Evolutionary conservation across 2,797 vertebrate species (phyloP).

Genomic region (Sparus aurata): DNA sequence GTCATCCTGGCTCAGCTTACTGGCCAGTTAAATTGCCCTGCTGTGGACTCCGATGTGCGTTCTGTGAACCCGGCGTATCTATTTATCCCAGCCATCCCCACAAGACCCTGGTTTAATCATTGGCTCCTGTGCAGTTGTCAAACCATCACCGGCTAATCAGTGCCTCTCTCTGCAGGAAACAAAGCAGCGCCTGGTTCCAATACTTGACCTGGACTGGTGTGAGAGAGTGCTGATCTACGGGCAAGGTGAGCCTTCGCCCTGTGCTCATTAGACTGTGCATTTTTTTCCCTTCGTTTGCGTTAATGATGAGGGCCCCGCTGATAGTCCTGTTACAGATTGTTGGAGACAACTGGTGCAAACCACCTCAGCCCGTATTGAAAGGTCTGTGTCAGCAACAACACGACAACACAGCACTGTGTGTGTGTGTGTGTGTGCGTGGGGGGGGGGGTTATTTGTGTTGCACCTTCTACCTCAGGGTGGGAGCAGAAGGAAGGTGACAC

Average conservation of each 20-base stretch:
- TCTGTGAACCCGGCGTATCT: conserved; percentile 56
- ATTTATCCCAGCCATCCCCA: conserved; percentile 48
- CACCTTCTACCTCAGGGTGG: conserved; percentile 59
- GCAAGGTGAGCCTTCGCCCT: conserved; percentile 39
- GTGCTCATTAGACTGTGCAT: conserved; percentile 47
- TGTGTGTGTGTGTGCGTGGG: conserved; percentile 12
- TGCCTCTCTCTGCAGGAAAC: conserved; percentile 40
- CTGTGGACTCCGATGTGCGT: conserved; percentile 35
- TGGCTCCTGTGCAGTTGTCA: conserved; percentile 58
- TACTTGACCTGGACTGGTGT: conserved; percentile 45
- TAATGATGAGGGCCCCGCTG: conserved; percentile 48
- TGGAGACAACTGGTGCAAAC: conserved; percentile 63
- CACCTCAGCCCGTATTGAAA: conserved; percentile 55
- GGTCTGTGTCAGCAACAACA: conserved; percentile 62
- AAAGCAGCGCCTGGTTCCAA: conserved; percentile 31
- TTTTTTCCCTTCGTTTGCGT: conserved; percentile 4
- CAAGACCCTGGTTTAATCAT: conserved; percentile 66
- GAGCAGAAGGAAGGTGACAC: conserved; percentile 71
- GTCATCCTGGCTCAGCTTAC: conserved; percentile 75
- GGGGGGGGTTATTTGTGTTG: conserved; percentile 10
- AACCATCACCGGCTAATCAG: conserved; percentile 59
- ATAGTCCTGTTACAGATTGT: conserved; percentile 66
- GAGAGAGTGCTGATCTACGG: conserved; percentile 35
- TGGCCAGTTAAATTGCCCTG: conserved; percentile 56
- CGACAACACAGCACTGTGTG: conserved; percentile 18